These are phyloP conservation scores for Helostoma temminkii DNA, from an alignment of 2,797 vertebrate genomes.

Conservation along the genomic window DNA sequence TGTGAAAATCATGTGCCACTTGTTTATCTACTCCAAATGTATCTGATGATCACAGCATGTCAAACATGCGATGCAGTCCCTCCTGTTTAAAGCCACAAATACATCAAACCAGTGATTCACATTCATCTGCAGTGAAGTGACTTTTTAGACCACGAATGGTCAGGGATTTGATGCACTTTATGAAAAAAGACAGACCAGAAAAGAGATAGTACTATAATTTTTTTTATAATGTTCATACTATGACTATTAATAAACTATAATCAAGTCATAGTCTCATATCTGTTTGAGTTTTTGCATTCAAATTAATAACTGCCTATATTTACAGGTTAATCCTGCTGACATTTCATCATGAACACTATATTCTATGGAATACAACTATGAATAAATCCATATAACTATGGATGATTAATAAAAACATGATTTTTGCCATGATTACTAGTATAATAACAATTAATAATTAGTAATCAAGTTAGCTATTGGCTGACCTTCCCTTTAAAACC, in stretches of 20 bases:
- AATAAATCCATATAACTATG: too few relatives aligned
- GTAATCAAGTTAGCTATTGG: neutral
- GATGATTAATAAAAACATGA: neutral
- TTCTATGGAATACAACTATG: too few relatives aligned
- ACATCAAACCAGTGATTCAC: conserved; percentile 26
- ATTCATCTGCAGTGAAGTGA: conserved; percentile 2
- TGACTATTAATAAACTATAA: conserved; percentile 2
- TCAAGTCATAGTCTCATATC: conserved; percentile 2
- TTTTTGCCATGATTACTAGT: neutral
- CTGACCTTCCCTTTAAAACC: conserved; percentile 13
- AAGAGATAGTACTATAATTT: neutral
- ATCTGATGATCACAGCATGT: conserved; percentile 41
- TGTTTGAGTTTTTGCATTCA: neutral
- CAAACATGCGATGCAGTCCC: conserved; percentile 9
- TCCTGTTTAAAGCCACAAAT: conserved; percentile 31
- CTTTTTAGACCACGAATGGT: neutral
- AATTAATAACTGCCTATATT: neutral
- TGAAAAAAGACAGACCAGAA: neutral
- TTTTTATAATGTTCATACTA: neutral
- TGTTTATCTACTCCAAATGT: conserved; percentile 21
- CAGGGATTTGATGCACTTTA: neutral
- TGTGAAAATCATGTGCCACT: conserved; percentile 13
- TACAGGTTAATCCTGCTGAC: neutral
- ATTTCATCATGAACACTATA: neutral
- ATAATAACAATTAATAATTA: too few relatives aligned